phyloP scores from a whole-genome alignment of 2,113 vertebrate species.

The Alligator sinensis region DNA sequence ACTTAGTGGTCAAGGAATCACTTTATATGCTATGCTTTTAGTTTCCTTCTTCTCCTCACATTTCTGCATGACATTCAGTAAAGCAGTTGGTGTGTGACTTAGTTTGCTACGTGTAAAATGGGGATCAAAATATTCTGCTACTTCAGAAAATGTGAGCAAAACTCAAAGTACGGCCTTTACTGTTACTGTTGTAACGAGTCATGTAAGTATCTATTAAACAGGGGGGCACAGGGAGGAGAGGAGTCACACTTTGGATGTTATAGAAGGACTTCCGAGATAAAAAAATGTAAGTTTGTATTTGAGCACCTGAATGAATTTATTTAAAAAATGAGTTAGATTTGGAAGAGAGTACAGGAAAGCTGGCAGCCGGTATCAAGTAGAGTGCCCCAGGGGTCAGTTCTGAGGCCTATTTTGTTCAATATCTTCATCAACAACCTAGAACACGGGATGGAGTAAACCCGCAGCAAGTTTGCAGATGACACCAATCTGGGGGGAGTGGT shows the following conservation, averaged over 20 bases:
- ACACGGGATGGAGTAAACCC: too few relatives aligned
- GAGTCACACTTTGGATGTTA: not conserved
- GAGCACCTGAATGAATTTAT: not conserved
- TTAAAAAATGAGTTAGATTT: not conserved
- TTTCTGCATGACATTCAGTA: too few relatives aligned
- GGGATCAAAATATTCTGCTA: not conserved
- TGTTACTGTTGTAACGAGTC: rapidly evolving
- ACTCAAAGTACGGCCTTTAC: not conserved
- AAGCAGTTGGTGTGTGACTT: not conserved
- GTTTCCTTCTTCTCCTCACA: too few relatives aligned
- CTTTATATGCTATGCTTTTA: too few relatives aligned
- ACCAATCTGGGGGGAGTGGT: too few relatives aligned
- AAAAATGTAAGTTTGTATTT: not conserved
- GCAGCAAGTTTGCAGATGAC: too few relatives aligned
- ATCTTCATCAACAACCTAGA: too few relatives aligned
- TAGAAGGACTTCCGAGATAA: not conserved
- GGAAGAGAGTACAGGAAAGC: not conserved
- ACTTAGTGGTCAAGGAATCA: too few relatives aligned
- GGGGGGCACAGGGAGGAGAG: not conserved
- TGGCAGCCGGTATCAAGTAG: too few relatives aligned
- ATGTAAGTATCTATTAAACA: not conserved
- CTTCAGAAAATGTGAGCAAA: too few relatives aligned
- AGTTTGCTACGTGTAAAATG: not conserved
- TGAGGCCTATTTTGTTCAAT: too few relatives aligned
- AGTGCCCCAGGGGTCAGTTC: too few relatives aligned